Conservation (phyloP, 2,113 vertebrate species). For the Oenanthe oenanthe region DNA sequence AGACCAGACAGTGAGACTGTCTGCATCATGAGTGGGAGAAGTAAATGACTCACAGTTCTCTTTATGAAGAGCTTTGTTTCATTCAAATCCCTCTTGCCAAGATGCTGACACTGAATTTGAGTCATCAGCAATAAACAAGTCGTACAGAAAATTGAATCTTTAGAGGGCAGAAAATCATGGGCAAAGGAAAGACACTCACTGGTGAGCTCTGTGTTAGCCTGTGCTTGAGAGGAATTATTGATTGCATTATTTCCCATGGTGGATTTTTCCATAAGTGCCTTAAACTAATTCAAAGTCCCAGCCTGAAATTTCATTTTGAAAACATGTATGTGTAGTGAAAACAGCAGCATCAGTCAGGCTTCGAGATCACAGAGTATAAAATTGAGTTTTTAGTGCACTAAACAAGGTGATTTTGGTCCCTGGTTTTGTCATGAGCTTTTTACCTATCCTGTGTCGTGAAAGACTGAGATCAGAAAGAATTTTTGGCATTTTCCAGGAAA, state of each 20-base stretch:
- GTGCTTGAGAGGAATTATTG: constrained; percentile 20
- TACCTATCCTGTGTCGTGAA: neutral
- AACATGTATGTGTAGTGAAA: neutral
- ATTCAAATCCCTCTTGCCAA: constrained; percentile 73
- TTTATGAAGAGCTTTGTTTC: constrained; percentile 75
- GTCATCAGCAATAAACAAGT: constrained; percentile 73
- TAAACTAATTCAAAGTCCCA: constrained; percentile 12
- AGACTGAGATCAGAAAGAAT: neutral
- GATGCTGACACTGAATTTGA: constrained; percentile 73
- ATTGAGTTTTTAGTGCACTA: neutral
- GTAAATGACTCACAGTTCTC: constrained; percentile 71
- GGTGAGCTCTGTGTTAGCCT: neutral
- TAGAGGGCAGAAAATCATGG: constrained; percentile 57
- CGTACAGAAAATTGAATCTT: constrained; percentile 66
- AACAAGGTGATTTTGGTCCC: neutral
- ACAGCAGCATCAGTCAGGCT: neutral
- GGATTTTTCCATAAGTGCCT: neutral
- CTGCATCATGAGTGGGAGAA: constrained; percentile 72
- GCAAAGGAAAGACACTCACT: constrained; percentile 1
- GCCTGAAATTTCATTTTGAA: neutral
- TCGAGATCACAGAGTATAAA: neutral
- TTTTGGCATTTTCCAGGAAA: neutral
- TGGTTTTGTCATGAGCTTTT: neutral
- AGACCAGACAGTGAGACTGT: constrained; percentile 61
- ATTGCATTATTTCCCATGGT: neutral